Percentiles rank a stretch among this genome's conserved stretches.
Conservation (phyloP, 2,113 vertebrate species). For the Chaetorhynchus papuensis region DNA sequence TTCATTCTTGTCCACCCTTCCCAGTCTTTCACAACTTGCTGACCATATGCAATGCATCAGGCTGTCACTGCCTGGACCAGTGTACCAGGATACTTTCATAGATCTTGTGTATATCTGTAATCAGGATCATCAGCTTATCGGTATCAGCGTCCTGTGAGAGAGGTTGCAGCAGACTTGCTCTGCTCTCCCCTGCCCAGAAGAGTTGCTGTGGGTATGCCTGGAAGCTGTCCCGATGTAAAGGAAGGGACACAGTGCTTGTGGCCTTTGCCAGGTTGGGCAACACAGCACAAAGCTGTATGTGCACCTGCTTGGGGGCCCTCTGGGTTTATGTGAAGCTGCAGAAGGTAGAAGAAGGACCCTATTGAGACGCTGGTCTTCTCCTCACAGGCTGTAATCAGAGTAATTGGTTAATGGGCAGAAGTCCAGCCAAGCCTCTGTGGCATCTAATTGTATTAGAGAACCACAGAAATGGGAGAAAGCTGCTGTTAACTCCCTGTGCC, state of each 20-base stretch:
- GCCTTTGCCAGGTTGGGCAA: background rate
- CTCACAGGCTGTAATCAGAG: background rate
- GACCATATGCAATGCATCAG: fast-evolving
- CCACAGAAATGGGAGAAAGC: background rate
- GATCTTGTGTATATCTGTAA: background rate
- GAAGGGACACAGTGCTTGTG: background rate
- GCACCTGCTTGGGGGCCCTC: background rate
- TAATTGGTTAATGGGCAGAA: conserved; percentile 10
- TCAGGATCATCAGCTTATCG: background rate
- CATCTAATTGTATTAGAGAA: conserved; percentile 50
- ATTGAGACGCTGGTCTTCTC: background rate
- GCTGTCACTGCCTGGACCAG: background rate
- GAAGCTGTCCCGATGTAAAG: background rate
- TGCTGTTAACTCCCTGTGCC: background rate
- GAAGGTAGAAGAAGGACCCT: background rate
- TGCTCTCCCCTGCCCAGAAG: background rate
- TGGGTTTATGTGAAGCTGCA: background rate
- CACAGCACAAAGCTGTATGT: background rate
- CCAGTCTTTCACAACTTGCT: background rate
- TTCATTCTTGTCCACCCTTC: background rate
- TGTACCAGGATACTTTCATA: background rate
- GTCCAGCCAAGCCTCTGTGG: background rate
- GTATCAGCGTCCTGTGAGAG: background rate
- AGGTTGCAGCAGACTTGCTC: background rate
- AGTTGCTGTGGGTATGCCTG: background rate